Percentiles rank a stretch among this genome's conserved stretches.
These are phyloP conservation scores for Labia minor DNA, from an alignment of 2,888 invertebrate species.

Conservation along the genomic window DNA sequence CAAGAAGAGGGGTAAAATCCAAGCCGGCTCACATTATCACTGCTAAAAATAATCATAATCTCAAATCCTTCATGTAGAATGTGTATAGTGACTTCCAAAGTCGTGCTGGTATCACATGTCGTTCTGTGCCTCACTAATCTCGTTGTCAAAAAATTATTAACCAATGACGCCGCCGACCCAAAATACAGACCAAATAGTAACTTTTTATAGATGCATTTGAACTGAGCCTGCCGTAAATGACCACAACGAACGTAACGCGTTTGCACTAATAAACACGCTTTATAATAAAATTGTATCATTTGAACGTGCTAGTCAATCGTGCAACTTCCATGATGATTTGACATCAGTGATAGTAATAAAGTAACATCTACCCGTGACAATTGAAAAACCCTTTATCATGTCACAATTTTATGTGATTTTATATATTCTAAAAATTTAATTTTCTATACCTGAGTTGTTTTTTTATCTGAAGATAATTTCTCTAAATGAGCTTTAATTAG, in stretches of 20 bases:
- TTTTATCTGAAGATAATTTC: conserved; percentile 23
- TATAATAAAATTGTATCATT: no score
- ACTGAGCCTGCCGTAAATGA: no score
- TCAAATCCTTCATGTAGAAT: not conserved
- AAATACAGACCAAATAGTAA: not conserved
- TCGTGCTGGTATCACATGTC: not conserved
- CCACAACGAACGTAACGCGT: no score
- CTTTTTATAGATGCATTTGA: conserved; percentile 26
- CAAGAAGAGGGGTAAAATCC: not conserved
- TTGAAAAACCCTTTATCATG: no score
- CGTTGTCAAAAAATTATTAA: conserved; percentile 23
- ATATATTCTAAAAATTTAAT: no score
- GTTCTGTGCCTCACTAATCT: conserved; percentile 21
- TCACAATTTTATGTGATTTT: no score
- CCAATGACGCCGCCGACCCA: conserved; percentile 19
- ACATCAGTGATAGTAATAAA: no score
- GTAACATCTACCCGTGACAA: no score
- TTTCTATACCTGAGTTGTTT: conserved; percentile 20
- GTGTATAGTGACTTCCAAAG: not conserved
- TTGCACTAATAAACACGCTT: no score
- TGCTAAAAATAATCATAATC: not conserved
- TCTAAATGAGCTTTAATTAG: conserved; percentile 81
- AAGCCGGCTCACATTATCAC: not conserved
- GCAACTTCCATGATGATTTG: no score
- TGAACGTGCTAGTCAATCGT: no score